Evolutionary conservation across 2,888 invertebrate genomes (phyloP).

Genomic region (Chymomyza caudatula): DNA sequence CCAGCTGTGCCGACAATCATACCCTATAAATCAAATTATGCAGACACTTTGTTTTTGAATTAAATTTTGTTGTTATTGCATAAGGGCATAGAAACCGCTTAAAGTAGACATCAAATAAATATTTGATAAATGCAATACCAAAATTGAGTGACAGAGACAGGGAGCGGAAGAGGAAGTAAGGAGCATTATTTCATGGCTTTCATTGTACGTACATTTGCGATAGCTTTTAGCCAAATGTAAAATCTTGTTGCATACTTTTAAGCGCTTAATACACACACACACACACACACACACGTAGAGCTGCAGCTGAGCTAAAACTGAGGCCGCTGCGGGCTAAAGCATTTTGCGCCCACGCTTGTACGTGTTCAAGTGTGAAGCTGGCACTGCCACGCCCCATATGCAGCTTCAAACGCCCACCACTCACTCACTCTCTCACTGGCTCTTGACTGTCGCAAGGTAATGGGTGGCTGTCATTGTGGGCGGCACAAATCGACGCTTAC

Average conservation of each 20-base stretch:
- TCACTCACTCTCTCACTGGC: too few relatives aligned
- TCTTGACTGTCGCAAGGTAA: background rate
- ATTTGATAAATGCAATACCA: background rate
- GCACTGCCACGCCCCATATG: constrained; percentile 55
- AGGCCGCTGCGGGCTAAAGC: background rate
- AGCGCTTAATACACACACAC: constrained; percentile 38
- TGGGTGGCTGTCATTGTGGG: constrained; percentile 26
- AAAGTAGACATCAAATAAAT: constrained; percentile 26
- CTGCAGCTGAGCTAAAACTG: constrained; percentile 30
- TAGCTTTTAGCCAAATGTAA: constrained; percentile 65
- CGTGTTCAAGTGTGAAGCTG: constrained; percentile 71
- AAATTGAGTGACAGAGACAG: background rate
- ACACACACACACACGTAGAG: background rate
- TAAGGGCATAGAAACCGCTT: constrained; percentile 23
- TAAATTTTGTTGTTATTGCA: background rate
- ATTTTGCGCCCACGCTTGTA: constrained; percentile 37
- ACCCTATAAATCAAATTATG: background rate
- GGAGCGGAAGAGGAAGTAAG: background rate
- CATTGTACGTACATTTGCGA: background rate
- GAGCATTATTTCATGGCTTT: constrained; percentile 2
- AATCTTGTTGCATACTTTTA: constrained; percentile 66
- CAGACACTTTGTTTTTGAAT: background rate
- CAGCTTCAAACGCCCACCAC: background rate
- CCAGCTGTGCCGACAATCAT: constrained; percentile 7
- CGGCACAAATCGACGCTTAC: constrained; percentile 60